Evolutionary conservation across 1,140 invertebrate genomes (phyloP), one percentile per base, ranked within the genome.

Genomic region (fruit fly (Drosophila melanogaster)): DNA sequence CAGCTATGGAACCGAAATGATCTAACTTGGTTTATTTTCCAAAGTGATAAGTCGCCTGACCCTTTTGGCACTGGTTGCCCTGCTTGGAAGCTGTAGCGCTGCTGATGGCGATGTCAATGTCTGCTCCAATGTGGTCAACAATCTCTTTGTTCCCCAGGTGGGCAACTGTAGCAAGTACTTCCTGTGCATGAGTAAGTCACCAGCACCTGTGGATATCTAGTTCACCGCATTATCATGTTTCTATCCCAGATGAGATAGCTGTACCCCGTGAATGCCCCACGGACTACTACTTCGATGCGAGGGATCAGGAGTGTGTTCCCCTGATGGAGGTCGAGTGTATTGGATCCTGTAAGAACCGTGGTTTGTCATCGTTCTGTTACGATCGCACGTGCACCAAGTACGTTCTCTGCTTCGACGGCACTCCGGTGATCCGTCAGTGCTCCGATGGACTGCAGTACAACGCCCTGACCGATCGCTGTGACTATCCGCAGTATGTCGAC

Each of bases 351-450:
- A 74, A 79, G 0, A 4, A 58, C 1, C 35, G 50, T 2, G 86
- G 80, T 0, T 38, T 91, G 12, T 67, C 56, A 7, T 80, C 86
- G 6, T 90, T 90, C 55, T 47, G 66, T 24, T 91, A 91, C 12
- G 78, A 85, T 54, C 86, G 90, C 56, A 91, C 90, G 43, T 91
- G 90, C 35, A 89, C 72, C 50, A 91, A 91, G 55, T 91, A 89
- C 51, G 84, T 91, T 3, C 58, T 91, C 15, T 91, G 90, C 66
- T 91, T 60, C 54, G 59, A 46, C 8, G 76, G 78, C 1, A 54
- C 51, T 1, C 69, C 90, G 0, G 80, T 91, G 3, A 1, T 91
- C 12, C 80, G 74, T 0, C 40, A 77, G 44, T 91, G 90, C 51
- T 38, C 50, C 54, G 72, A 78, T 71, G 86, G 86, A 4, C 62